These are phyloP conservation scores for Bradypodion ventrale DNA, from an alignment of 2,797 vertebrate species.

Conservation along the genomic window DNA sequence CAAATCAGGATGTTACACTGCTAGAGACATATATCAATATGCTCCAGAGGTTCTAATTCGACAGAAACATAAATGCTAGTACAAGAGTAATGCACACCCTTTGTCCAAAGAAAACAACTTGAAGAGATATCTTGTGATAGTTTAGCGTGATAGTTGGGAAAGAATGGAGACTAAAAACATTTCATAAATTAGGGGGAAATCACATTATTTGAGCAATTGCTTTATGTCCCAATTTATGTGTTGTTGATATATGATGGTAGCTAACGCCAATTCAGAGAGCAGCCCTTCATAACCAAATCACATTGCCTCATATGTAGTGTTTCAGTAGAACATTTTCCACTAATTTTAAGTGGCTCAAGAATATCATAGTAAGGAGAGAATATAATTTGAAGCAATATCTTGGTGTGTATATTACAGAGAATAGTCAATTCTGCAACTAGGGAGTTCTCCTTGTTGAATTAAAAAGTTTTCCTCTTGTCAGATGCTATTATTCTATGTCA, in stretches of 20 bases:
- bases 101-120: not conserved
- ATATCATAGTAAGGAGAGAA: not conserved
- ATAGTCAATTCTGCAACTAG: not conserved
- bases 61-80: conserved; percentile 1
- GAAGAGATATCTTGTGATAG: conserved; percentile 36
- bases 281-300: not conserved
- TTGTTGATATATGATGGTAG: not conserved
- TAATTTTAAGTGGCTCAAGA: not conserved
- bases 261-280: not conserved
- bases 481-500: not conserved
- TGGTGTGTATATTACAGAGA: not conserved
- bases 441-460: not conserved
- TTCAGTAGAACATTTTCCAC: not conserved
- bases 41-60: not conserved
- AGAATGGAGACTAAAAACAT: conserved; percentile 32
- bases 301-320: not conserved
- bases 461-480: not conserved
- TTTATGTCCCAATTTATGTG: not conserved
- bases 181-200: not conserved
- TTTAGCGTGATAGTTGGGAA: not conserved
- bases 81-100: not conserved
- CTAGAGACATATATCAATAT: not conserved
- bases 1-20: not conserved
- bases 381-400: not conserved
- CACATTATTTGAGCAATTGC: not conserved